These are phyloP conservation scores for Anas platyrhynchos DNA, from an alignment of 2,113 vertebrate genomes.

Conservation along the genomic window DNA sequence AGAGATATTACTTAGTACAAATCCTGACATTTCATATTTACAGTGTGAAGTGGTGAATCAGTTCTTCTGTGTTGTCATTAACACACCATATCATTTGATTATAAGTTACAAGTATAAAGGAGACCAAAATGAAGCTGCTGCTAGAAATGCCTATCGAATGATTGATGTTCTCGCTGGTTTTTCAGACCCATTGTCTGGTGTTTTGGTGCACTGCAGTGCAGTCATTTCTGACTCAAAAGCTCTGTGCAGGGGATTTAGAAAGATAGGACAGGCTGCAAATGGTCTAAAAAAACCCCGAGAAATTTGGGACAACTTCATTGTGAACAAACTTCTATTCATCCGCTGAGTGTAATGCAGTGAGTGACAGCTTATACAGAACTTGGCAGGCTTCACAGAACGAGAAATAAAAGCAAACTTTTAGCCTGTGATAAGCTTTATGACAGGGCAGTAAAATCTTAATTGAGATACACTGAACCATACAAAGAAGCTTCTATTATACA, in stretches of 20 bases:
- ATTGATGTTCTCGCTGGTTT: not conserved
- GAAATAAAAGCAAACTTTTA: constrained; percentile 68
- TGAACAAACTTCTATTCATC: constrained; percentile 65
- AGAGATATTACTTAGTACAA: not conserved
- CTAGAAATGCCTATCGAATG: not conserved
- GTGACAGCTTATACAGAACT: constrained; percentile 43
- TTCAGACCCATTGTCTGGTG: constrained; percentile 3
- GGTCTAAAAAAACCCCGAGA: constrained; percentile 29
- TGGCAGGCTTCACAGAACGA: constrained; percentile 46
- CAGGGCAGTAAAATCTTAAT: constrained; percentile 58
- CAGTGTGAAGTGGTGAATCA: not conserved
- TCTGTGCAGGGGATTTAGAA: constrained; percentile 41
- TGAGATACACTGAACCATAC: constrained; percentile 36
- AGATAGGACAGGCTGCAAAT: constrained; percentile 41
- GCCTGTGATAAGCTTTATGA: constrained; percentile 52
- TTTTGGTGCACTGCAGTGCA: not conserved
- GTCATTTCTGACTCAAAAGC: constrained; percentile 34
- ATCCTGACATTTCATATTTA: not conserved
- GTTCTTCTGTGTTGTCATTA: not conserved
- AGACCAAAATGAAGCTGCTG: not conserved
- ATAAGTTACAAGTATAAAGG: not conserved
- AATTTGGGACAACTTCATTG: constrained; percentile 52
- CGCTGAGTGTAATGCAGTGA: constrained; percentile 29
- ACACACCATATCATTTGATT: not conserved
- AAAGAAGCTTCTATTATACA: constrained; percentile 9